phyloP scores from a whole-genome alignment of 2,888 invertebrate genomes.

The Priocnemis perturbator region DNA sequence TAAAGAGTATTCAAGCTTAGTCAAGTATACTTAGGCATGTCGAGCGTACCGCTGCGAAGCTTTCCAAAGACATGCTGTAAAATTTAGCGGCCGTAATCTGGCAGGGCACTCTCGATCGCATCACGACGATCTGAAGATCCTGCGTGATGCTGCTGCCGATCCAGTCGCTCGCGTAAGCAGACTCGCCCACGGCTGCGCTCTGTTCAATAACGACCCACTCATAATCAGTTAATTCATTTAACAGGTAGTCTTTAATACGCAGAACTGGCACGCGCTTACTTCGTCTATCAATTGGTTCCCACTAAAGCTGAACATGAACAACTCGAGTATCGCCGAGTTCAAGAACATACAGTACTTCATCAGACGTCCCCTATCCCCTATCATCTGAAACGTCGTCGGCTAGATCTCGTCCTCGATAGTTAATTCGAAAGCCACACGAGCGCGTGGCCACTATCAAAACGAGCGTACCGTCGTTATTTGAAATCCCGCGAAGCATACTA shows the following conservation, averaged over 20 bases:
- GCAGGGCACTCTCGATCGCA: slow-evolving; percentile 57
- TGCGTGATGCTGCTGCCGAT: slow-evolving; percentile 44
- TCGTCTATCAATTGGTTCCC: slow-evolving; percentile 63
- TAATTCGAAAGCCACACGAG: background rate
- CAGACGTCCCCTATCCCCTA: slow-evolving; percentile 54
- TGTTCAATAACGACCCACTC: slow-evolving; percentile 29
- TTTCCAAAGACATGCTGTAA: slow-evolving; percentile 64
- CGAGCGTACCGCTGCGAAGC: slow-evolving; percentile 60
- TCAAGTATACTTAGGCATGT: no score
- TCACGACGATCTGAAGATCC: slow-evolving; percentile 59
- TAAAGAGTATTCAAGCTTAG: no score
- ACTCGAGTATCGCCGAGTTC: slow-evolving; percentile 62
- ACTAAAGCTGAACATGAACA: slow-evolving; percentile 67
- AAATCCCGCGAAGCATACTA: slow-evolving; percentile 68
- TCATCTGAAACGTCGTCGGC: slow-evolving; percentile 49
- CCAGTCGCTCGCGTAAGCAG: slow-evolving; percentile 61
- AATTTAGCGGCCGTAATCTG: slow-evolving; percentile 69
- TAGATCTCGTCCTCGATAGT: background rate
- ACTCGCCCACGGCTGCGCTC: slow-evolving; percentile 59
- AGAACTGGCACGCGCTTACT: slow-evolving; percentile 41
- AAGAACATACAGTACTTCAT: slow-evolving; percentile 62
- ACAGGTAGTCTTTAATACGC: background rate
- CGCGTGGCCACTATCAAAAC: background rate
- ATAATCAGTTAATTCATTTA: slow-evolving; percentile 3
- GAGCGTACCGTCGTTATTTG: slow-evolving; percentile 64